Percentiles rank a stretch among this genome's conserved stretches.
Evolutionary conservation across 92 coral and sea anemone genomes (phyloP).

Genomic region (Porites cylindrica): DNA sequence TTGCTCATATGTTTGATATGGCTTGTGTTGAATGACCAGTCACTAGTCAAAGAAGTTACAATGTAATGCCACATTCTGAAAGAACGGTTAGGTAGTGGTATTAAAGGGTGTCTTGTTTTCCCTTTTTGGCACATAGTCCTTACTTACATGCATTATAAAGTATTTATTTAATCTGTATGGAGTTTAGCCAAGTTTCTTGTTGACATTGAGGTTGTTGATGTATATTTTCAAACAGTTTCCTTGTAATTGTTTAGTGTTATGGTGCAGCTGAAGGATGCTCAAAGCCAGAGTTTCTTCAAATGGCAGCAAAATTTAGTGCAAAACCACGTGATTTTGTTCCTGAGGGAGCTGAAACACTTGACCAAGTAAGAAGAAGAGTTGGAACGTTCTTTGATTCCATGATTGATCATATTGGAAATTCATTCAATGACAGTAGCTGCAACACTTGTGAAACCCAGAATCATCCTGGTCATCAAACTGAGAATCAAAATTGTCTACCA

Average conservation of each 20-base stretch:
- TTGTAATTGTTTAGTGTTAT: constrained; percentile 44
- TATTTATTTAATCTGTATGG: too few species aligned
- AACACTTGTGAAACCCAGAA: neutral
- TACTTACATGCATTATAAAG: too few species aligned
- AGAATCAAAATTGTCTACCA: neutral
- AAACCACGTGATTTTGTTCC: constrained; percentile 58
- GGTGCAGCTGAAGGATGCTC: constrained; percentile 75
- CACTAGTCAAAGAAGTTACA: too few species aligned
- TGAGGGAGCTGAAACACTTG: constrained; percentile 77
- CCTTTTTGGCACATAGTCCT: too few species aligned
- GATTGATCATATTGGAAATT: constrained; percentile 35
- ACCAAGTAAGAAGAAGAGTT: constrained; percentile 72
- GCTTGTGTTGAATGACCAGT: too few species aligned
- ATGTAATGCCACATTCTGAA: too few species aligned
- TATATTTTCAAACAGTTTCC: too few species aligned
- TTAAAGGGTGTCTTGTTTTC: too few species aligned
- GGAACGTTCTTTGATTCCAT: constrained; percentile 60
- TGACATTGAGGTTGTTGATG: too few species aligned
- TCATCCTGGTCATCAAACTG: neutral
- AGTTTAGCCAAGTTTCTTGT: too few species aligned
- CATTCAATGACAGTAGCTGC: neutral
- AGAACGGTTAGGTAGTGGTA: too few species aligned
- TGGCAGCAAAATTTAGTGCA: constrained; percentile 40
- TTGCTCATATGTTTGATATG: too few species aligned
- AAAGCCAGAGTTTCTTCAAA: constrained; percentile 24